Base-by-base conservation (phyloP, 2,113 vertebrate genomes). In the Callopanchax toddi region DNA sequence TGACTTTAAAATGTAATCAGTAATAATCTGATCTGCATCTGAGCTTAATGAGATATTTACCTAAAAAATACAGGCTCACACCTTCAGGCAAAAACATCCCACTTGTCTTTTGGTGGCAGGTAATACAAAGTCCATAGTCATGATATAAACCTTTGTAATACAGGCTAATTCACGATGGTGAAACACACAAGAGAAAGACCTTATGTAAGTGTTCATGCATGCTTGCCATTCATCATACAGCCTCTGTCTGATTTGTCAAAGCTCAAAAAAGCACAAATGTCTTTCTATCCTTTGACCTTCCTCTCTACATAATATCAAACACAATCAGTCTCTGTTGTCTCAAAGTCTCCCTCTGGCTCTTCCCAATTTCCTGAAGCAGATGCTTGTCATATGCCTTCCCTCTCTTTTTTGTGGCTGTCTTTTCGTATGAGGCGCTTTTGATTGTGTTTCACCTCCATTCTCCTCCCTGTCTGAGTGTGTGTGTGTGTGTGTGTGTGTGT, bases 271-370 rank as follows among this genome's bases (percentile, higher is more conserved):
- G 21, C 46, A 67, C 50, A 58, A 69, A 54, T n/a, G 60, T 36
- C 10, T 29, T 17, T 11, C 3, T 66, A 60, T 78, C 56, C 70
- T 81, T 82, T 81, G 58, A 79, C 82, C 71, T 76, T 74, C 44
- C 34, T 56, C 58, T 72, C 45, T 57, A 22, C 56, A 34, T 62
- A 51, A 25, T 45, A 81, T 79, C 82, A 85, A 73, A 79, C 55
- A 52, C 60, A 58, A 22, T 2, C 12, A 26, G 20, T 67, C 29
- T 68, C 37, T 68, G 45, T 60, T 67, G 58, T 65, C 5, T 70
- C 39, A 46, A 13, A 6, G 21, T 53, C 56, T 43, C 23, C 52
- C 73, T 36, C 5, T 0, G 29, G 42, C 50, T 17, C 63, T 51
- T 37, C 23, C 21, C 43, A 57, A 20, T 56, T 37, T 68, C 46